These are phyloP conservation scores for Halictus ligatus DNA, from an alignment of 2,888 invertebrate genomes.

Conservation along the genomic window DNA sequence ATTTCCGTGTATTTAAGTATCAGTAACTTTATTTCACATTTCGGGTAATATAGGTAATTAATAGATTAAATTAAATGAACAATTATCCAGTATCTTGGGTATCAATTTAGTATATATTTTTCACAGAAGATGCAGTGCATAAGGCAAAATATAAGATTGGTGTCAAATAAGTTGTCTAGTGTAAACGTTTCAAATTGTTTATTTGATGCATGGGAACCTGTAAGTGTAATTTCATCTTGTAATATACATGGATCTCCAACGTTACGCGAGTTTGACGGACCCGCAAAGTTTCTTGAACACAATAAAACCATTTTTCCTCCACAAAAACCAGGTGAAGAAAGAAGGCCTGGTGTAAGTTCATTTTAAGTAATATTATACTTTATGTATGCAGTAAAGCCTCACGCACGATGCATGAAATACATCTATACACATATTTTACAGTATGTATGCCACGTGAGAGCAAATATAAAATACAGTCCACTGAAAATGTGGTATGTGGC, in stretches of 20 bases:
- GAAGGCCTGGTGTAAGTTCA: slow-evolving; percentile 92
- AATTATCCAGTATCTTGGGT: not conserved
- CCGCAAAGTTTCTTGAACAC: slow-evolving; percentile 86
- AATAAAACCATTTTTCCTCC: slow-evolving; percentile 94
- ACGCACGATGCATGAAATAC: not conserved
- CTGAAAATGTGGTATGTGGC: slow-evolving; percentile 98
- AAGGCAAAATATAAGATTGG: slow-evolving; percentile 33
- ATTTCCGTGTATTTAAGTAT: not conserved
- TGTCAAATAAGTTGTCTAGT: slow-evolving; percentile 10
- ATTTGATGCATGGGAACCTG: slow-evolving; percentile 2
- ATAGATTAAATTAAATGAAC: not conserved
- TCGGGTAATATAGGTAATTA: not conserved
- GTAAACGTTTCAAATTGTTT: slow-evolving; percentile 21
- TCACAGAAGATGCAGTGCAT: slow-evolving; percentile 61
- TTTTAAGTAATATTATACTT: not conserved
- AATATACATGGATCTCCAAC: slow-evolving; percentile 61
- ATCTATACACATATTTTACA: slow-evolving; percentile 84
- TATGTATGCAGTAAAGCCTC: not conserved
- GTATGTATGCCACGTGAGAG: slow-evolving; percentile 95
- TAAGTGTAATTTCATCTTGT: slow-evolving; percentile 15
- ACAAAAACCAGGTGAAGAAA: slow-evolving; percentile 89
- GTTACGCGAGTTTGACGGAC: rapidly evolving
- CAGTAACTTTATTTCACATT: not conserved
- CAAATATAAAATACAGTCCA: slow-evolving; percentile 95
- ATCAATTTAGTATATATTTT: not conserved